These are phyloP conservation scores for Acyrthosiphon pisum DNA, from an alignment of 1,140 invertebrate genomes.

Conservation along the genomic window DNA sequence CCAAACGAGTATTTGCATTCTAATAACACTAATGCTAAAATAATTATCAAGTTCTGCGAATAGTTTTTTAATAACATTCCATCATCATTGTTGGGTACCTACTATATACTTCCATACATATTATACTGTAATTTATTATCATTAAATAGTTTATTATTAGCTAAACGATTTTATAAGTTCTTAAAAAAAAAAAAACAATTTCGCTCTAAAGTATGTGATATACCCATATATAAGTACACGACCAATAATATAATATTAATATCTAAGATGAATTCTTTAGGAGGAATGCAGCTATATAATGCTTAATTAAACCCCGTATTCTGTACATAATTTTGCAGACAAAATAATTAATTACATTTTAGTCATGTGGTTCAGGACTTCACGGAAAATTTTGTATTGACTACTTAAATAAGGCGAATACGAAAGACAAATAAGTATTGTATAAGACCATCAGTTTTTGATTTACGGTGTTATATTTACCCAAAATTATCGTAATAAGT, in stretches of 20 bases:
- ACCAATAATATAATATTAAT: not conserved
- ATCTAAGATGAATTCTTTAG: not conserved
- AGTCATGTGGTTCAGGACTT: not conserved
- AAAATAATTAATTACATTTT: not conserved
- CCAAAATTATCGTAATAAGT: not conserved
- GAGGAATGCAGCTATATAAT: not conserved
- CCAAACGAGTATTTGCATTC: slow-evolving; percentile 15
- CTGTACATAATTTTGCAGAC: not conserved
- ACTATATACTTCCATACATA: not conserved
- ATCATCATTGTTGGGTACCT: not conserved
- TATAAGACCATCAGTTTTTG: not conserved
- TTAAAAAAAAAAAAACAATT: not conserved
- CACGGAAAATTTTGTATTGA: not conserved
- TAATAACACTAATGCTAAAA: not conserved
- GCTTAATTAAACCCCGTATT: not conserved
- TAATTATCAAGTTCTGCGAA: slow-evolving; percentile 2
- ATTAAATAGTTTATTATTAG: not conserved
- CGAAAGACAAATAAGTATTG: not conserved
- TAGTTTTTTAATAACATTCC: not conserved
- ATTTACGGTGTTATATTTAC: not conserved
- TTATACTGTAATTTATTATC: not conserved
- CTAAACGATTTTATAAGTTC: not conserved
- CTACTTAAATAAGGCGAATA: not conserved
- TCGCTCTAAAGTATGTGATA: not conserved
- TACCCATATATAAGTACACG: not conserved